Percentiles rank a stretch among this genome's conserved stretches.
Conservation (phyloP, 1,140 invertebrate genomes). For the Leptonema lineaticorne region DNA sequence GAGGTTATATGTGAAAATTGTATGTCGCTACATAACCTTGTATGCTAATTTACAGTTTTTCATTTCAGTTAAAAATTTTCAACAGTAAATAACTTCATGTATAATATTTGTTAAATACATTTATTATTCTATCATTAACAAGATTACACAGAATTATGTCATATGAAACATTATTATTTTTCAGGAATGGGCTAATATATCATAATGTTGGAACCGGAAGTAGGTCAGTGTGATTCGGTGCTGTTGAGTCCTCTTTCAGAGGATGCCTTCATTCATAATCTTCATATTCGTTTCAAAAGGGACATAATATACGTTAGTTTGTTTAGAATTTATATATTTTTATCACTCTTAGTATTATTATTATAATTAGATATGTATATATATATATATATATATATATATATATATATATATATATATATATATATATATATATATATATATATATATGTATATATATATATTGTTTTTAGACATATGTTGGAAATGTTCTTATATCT, state of each 20-base stretch:
- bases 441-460: no score
- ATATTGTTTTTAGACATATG: constrained; percentile 65
- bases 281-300: constrained; percentile 73
- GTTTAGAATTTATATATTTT: constrained; percentile 16
- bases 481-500: constrained; percentile 74
- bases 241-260: constrained; percentile 74
- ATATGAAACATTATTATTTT: no score
- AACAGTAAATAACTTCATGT: background rate
- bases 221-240: constrained; percentile 75
- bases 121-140: background rate
- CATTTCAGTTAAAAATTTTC: background rate
- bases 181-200: constrained; percentile 31
- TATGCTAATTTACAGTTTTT: background rate
- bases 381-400: no score
- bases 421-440: no score
- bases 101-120: background rate
- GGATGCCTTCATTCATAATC: constrained; percentile 73
- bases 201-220: constrained; percentile 52
- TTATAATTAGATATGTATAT: no score
- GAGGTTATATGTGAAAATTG: background rate
- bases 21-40: no score
- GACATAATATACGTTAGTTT: constrained; percentile 78
- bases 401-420: no score
- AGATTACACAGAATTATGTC: no score
- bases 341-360: background rate